Percentiles rank a stretch among this genome's conserved stretches.
phyloP scores from a whole-genome alignment of 2,113 vertebrate genomes.

The Aleadryas rufinucha region DNA sequence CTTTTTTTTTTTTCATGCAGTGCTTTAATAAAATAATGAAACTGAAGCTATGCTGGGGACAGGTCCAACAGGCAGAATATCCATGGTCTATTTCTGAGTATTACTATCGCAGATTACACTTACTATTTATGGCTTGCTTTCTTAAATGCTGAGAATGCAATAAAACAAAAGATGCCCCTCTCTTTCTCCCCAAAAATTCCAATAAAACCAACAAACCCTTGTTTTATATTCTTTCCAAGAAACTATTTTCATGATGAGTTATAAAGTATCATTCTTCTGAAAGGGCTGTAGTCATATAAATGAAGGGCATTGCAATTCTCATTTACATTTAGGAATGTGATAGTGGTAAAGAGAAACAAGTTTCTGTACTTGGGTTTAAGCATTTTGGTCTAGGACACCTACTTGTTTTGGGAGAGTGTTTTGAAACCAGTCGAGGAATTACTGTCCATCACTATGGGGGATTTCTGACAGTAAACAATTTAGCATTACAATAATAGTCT shows the following conservation, averaged over 20 bases:
- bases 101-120: not conserved
- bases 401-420: not conserved
- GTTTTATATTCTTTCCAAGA: not conserved
- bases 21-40: not conserved
- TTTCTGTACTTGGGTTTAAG: not conserved
- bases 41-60: not conserved
- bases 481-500: not conserved
- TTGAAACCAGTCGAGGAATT: not conserved
- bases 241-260: not conserved
- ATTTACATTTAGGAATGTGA: not conserved
- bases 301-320: not conserved
- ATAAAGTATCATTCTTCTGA: not conserved
- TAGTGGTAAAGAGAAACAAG: not conserved
- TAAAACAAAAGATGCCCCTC: not conserved
- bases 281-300: not conserved
- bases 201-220: not conserved
- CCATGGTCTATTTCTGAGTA: not conserved
- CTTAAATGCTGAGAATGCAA: not conserved
- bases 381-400: not conserved
- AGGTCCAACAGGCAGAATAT: not conserved
- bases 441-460: not conserved
- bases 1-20: not conserved
- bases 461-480: not conserved
- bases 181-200: accelerated
- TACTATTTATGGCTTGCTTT: not conserved